These are phyloP conservation scores for Orthonyx spaldingii DNA, from an alignment of 2,113 vertebrate genomes.

Conservation along the genomic window DNA sequence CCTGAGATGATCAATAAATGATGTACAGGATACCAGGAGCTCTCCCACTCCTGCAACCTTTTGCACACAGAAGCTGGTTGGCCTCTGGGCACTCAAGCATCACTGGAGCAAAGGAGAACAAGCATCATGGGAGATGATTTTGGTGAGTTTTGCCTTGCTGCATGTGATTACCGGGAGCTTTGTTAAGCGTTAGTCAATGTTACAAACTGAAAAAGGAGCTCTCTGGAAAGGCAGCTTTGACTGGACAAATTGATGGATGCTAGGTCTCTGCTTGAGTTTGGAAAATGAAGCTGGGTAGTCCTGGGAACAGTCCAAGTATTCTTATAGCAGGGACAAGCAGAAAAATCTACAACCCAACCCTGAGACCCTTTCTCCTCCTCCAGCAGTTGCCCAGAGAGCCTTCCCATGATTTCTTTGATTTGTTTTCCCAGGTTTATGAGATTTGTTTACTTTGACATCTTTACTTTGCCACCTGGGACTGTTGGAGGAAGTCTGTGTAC, in stretches of 20 bases:
- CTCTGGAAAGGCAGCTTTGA: not conserved
- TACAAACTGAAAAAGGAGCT: not conserved
- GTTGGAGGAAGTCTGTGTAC: not conserved
- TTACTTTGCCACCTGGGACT: not conserved
- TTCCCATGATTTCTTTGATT: not conserved
- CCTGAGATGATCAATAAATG: not conserved
- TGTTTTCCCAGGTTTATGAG: not conserved
- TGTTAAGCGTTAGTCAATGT: not conserved
- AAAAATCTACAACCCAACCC: not conserved
- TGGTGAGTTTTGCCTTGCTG: not conserved
- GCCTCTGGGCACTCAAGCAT: not conserved
- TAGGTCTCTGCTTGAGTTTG: not conserved
- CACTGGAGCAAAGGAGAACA: not conserved
- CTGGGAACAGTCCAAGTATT: not conserved
- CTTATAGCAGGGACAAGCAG: not conserved
- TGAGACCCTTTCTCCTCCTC: not conserved
- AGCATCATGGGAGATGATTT: not conserved
- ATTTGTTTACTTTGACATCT: not conserved
- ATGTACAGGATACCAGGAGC: not conserved
- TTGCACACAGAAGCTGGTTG: not conserved
- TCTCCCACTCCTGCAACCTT: not conserved
- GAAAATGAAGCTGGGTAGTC: not conserved
- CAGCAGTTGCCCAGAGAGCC: rapidly evolving
- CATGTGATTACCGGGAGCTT: not conserved
- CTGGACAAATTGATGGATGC: not conserved